Base-by-base conservation (phyloP, 2,888 invertebrate genomes). In the Drosophila neotestacea region DNA sequence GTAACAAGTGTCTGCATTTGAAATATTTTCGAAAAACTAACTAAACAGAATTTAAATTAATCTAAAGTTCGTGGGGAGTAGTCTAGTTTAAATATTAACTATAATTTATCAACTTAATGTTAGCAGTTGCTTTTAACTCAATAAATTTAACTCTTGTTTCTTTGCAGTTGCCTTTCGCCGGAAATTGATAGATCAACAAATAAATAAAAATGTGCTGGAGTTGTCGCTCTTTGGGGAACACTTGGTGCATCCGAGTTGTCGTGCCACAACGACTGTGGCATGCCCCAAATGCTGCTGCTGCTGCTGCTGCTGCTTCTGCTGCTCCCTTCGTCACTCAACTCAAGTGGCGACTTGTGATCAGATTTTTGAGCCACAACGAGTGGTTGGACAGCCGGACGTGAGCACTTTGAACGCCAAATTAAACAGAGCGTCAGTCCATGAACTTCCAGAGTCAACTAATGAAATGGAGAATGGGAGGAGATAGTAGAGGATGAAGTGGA, bases 321-420 rank as follows among this genome's bases (percentile, higher is more conserved):
- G 7, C 1, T 7, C 7, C 30, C 30, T 30, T 1, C 30, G 30
- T 7, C 27, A 27, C 13, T 27, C 36, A 47, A 32, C 30, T 64
- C 69, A 73, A 71, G 80, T 82, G 74, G 64, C 69, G 64, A 54
- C 61, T 61, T 71, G 56, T 66, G 85, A 82, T 83, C 83, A 70
- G 82, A 82, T 68, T 72, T 76, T 63, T 73, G 41, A 32, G 44
- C 58, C 42, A 44, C 38, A 55, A 44, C 32, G 58, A 73, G 73
- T 55, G 52, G 32, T 30, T 51, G 38, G 47, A n/a, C 42, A 62
- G 60, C 66, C 74, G 79, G 79, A 83, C 85, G 75, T 85, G 75
- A 66, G 70, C 85, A 80, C 76, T 85, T 78, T 73, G 80, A 83
- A 76, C 69, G 86, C 62, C 79, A 85, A 85, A 86, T 84, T 83